A percentile compares a stretch with the other conserved stretches of the same genome.
Conservation (phyloP, 1,140 invertebrate species). For the Sitophilus oryzae region DNA sequence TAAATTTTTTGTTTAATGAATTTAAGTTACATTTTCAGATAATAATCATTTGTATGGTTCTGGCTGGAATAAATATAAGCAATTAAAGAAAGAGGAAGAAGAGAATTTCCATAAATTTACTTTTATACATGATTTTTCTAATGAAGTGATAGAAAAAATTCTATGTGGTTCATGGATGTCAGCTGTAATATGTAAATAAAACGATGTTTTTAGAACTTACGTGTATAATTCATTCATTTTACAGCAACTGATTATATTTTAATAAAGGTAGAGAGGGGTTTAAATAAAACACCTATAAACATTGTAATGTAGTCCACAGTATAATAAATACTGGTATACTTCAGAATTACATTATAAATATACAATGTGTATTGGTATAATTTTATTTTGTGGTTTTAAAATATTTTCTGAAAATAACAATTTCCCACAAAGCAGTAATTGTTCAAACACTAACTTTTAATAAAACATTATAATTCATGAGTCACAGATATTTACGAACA, state of each 20-base stretch:
- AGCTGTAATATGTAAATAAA: slow-evolving; percentile 8
- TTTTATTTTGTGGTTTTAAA: slow-evolving; percentile 45
- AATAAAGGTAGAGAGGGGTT: slow-evolving; percentile 1
- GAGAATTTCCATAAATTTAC: slow-evolving; percentile 30
- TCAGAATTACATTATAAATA: slow-evolving; percentile 49
- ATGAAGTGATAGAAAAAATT: slow-evolving; percentile 25
- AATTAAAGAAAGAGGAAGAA: slow-evolving; percentile 50
- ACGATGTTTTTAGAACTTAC: not conserved
- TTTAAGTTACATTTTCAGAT: slow-evolving; percentile 37
- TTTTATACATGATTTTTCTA: slow-evolving; percentile 28
- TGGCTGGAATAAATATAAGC: slow-evolving; percentile 70
- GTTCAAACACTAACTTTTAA: slow-evolving; percentile 46
- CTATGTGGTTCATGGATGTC: slow-evolving; percentile 40
- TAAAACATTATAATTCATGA: slow-evolving; percentile 41
- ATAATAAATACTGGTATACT: slow-evolving; percentile 49
- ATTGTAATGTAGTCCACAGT: slow-evolving; percentile 46
- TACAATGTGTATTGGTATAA: slow-evolving; percentile 47
- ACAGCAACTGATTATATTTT: too few species aligned
- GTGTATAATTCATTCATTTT: not conserved
- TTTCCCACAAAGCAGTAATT: slow-evolving; percentile 47
- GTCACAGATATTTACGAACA: slow-evolving; percentile 43
- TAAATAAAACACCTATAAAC: slow-evolving; percentile 36
- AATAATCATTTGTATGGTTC: slow-evolving; percentile 59
- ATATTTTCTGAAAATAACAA: slow-evolving; percentile 49
- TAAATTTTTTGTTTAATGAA: too few species aligned